Base-by-base conservation (phyloP, 2,113 vertebrate genomes). In the Hemicordylus capensis region DNA sequence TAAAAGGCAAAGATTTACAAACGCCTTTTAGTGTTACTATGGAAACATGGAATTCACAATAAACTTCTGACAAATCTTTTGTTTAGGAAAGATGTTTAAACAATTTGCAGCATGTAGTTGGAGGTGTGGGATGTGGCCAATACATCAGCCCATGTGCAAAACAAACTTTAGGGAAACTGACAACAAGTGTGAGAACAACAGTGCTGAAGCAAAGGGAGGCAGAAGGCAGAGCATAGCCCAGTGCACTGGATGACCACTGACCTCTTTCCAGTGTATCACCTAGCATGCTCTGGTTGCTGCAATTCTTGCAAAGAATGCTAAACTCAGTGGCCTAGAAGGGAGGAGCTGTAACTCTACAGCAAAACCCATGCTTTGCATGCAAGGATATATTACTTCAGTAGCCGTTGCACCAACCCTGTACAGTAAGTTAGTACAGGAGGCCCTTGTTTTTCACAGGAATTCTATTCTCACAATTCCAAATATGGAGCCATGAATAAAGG, bases 1-100 rank as follows among this genome's bases (percentile, higher is more conserved):
- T 81, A 73, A 85, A 93, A 88, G 44, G 84, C 84, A 92, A 91
- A 85, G 85, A 90, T 87, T 88, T 92, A 86, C 39, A 85, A 93
- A 81, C 20, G 44, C 76, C 89, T 87, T 51, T 88, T 67, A 81
- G 81, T 79, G 79, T 93, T 90, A 87, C 89, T 85, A 46, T 86
- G 85, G 89, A 84, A 91, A 94, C 85, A 11, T 89, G 51, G 87
- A 90, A 85, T 88, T 83, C 80, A 82, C 37, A 88, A 83, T 51
- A 15, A 39, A 56, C 17, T 88, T 79, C 11, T 86, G 37, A 80
- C 73, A 85, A 75, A 89, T 34, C 11, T 85, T 63, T 88, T 87
- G 85, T 56, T 69, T 37, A 85, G 11, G 8, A 91, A 84, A 73
- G 70, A 77, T 20, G 80, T 4, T 44, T 67, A 24, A 88, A 81